Conservation (phyloP, 1,140 invertebrate species). For the Trachymyrmex septentrionalis region DNA sequence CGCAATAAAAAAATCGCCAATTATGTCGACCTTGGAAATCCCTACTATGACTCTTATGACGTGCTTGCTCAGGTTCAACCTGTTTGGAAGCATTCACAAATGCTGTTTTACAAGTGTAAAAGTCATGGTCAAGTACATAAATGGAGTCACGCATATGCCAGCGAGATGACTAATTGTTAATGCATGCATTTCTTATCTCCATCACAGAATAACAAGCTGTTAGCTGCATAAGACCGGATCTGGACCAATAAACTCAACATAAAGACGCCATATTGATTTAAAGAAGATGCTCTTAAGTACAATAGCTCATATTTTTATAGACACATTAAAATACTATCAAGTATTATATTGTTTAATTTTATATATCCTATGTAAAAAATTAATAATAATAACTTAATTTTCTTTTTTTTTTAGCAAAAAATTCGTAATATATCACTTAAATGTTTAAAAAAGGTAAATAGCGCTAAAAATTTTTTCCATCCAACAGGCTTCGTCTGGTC, state of each 20-base stretch:
- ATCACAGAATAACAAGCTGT: too few species aligned
- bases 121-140: constrained; percentile 24
- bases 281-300: too few species aligned
- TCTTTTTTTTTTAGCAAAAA: not conserved
- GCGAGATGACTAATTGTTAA: constrained; percentile 38
- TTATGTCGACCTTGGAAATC: constrained; percentile 42
- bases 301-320: not conserved
- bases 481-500: not conserved
- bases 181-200: not conserved
- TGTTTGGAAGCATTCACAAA: not conserved
- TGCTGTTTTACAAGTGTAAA: constrained; percentile 19
- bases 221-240: too few species aligned
- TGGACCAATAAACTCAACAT: too few species aligned
- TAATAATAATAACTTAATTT: not conserved
- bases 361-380: not conserved
- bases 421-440: not conserved
- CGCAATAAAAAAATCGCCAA: not conserved
- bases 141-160: not conserved
- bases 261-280: too few species aligned
- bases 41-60: constrained; percentile 2
- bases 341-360: not conserved
- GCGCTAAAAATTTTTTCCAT: not conserved
- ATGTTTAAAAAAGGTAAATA: not conserved
- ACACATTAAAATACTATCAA: not conserved
- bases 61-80: not conserved